A percentile compares a stretch with the other conserved stretches of the same genome.
phyloP scores from a whole-genome alignment of 2,888 invertebrate species.

The Plebejus melissa region DNA sequence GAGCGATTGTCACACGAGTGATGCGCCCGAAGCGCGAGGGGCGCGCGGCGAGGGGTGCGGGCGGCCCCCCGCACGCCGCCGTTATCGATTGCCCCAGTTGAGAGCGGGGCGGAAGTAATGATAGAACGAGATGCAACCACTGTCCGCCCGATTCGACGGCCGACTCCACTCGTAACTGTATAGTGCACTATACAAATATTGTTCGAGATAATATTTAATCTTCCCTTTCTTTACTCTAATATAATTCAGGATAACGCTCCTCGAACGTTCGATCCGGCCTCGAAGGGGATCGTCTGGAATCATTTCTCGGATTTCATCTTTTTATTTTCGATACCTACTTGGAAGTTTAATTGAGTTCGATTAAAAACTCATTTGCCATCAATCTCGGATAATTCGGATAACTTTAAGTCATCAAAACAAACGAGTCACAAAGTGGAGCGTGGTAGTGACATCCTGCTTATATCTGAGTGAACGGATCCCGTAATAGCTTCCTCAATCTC shows the following conservation, averaged over 20 bases:
- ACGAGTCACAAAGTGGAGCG: constrained; percentile 72
- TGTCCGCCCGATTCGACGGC: constrained; percentile 64
- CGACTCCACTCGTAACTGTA: constrained; percentile 63
- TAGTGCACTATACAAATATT: constrained; percentile 72
- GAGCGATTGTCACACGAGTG: constrained; percentile 75
- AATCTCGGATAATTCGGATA: constrained; percentile 26
- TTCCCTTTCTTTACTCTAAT: constrained; percentile 55
- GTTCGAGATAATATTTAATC: constrained; percentile 68
- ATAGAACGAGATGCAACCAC: constrained; percentile 77
- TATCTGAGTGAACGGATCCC: constrained; percentile 74
- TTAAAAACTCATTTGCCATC: constrained; percentile 22
- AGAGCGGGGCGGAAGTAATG: constrained; percentile 77
- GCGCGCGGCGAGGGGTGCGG: constrained; percentile 48
- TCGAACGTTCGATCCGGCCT: constrained; percentile 35
- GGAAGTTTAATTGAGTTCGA: constrained; percentile 15
- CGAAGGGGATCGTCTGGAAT: constrained; percentile 33
- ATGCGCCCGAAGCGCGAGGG: constrained; percentile 59
- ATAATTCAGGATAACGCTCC: constrained; percentile 45
- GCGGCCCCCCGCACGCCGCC: constrained; percentile 51
- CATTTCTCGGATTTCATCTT: constrained; percentile 29
- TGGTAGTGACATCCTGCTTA: constrained; percentile 77
- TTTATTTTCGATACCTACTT: constrained; percentile 14
- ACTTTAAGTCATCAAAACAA: constrained; percentile 61
- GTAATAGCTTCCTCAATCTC: constrained; percentile 78
- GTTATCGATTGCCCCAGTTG: constrained; percentile 84